These are phyloP conservation scores for Zaprionus africanus DNA, from an alignment of 1,140 invertebrate species.

Conservation along the genomic window DNA sequence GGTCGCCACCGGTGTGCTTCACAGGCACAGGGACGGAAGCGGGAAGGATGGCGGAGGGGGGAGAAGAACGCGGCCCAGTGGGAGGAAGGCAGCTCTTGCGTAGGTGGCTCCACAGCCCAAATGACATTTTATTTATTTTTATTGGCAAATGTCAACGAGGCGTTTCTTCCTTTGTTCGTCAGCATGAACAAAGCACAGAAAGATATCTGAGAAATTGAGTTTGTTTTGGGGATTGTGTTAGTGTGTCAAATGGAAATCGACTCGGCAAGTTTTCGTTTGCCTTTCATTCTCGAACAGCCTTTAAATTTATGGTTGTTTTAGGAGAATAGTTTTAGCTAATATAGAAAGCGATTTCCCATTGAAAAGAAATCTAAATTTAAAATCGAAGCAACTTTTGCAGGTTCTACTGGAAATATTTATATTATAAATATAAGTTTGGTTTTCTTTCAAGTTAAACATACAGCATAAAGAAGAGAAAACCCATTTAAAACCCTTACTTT, in stretches of 20 bases:
- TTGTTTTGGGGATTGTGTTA: slow-evolving; percentile 25
- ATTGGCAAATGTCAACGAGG: slow-evolving; percentile 81
- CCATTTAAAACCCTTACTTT: too few species aligned
- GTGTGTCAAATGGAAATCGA: slow-evolving; percentile 47
- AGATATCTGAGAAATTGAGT: slow-evolving; percentile 32
- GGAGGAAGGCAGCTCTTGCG: slow-evolving; percentile 8
- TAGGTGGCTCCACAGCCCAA: slow-evolving; percentile 63
- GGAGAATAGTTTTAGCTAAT: slow-evolving; percentile 23
- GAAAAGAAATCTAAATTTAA: neutral
- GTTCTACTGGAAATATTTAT: too few species aligned
- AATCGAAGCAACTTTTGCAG: too few species aligned
- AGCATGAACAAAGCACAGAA: slow-evolving; percentile 19
- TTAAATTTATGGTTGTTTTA: slow-evolving; percentile 28
- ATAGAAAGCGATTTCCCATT: neutral
- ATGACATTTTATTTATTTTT: slow-evolving; percentile 80
- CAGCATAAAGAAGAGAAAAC: too few species aligned
- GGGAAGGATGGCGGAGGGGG: slow-evolving; percentile 9
- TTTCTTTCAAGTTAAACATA: too few species aligned
- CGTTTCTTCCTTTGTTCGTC: slow-evolving; percentile 61
- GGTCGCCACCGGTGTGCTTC: slow-evolving; percentile 29
- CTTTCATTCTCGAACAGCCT: slow-evolving; percentile 30
- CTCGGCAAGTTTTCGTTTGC: slow-evolving; percentile 59
- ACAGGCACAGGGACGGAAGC: neutral
- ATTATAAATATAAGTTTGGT: too few species aligned
- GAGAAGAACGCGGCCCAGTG: neutral